Evolutionary conservation across 2,113 vertebrate species (phyloP).

Genomic region (Pituophis catenifer): DNA sequence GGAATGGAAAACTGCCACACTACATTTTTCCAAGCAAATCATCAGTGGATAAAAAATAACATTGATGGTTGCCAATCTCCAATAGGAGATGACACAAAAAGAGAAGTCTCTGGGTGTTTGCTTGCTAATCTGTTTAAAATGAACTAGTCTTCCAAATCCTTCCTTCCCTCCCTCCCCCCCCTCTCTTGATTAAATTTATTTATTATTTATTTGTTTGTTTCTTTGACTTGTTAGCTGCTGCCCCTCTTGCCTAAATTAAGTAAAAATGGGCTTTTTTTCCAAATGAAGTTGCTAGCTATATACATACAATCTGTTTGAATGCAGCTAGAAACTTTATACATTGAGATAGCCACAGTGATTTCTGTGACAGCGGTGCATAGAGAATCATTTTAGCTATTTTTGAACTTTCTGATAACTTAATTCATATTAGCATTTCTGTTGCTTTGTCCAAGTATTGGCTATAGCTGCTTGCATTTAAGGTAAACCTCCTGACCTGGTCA

Average conservation of each 20-base stretch:
- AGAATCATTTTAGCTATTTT: not conserved
- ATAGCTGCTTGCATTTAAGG: not conserved
- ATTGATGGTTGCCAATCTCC: not conserved
- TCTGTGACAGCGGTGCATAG: not conserved
- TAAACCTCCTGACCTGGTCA: not conserved
- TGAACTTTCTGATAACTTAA: not conserved
- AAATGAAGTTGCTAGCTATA: not conserved
- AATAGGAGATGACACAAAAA: not conserved
- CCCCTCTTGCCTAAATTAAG: not conserved
- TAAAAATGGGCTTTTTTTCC: not conserved
- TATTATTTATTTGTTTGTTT: not conserved
- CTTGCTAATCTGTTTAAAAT: not conserved
- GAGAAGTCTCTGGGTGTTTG: not conserved
- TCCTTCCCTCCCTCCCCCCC: fast-evolving
- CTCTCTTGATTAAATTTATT: not conserved
- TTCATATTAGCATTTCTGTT: not conserved
- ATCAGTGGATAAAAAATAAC: not conserved
- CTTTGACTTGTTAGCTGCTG: not conserved
- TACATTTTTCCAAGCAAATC: not conserved
- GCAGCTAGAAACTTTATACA: not conserved
- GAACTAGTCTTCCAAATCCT: not conserved
- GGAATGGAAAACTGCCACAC: not conserved
- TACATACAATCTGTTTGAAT: not conserved
- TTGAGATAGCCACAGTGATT: not conserved
- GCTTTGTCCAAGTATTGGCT: not conserved